These are phyloP conservation scores for Cheilosia impressa DNA, from an alignment of 2,888 invertebrate genomes.

Conservation along the genomic window DNA sequence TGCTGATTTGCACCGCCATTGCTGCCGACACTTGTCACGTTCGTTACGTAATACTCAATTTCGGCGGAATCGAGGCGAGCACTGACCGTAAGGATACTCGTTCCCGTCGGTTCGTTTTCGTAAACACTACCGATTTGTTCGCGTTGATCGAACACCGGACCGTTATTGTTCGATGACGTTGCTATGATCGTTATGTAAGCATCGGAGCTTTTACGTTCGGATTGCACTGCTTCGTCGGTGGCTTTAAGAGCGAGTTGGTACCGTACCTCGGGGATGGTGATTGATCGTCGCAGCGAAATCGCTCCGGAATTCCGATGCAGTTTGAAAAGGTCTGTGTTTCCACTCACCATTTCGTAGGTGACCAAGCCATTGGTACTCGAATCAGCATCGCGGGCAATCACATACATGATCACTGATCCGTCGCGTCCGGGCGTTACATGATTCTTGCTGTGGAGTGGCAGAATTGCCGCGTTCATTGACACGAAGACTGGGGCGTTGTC, in stretches of 20 bases:
- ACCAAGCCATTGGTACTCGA: conserved; percentile 96
- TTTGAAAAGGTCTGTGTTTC: conserved; percentile 90
- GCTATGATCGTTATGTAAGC: conserved; percentile 93
- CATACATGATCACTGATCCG: conserved; percentile 89
- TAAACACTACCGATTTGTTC: conserved; percentile 90
- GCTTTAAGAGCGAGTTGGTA: conserved; percentile 94
- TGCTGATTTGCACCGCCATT: conserved; percentile 84
- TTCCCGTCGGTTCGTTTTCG: conserved; percentile 95
- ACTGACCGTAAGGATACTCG: conserved; percentile 91
- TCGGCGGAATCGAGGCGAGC: conserved; percentile 88
- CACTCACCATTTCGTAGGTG: conserved; percentile 93
- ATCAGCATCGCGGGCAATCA: conserved; percentile 94
- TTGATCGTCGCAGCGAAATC: conserved; percentile 87
- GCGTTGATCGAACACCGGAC: conserved; percentile 87
- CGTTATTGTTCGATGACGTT: conserved; percentile 84
- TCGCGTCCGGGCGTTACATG: conserved; percentile 84
- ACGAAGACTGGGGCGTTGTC: conserved; percentile 96
- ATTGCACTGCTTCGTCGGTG: conserved; percentile 95
- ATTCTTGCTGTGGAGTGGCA: conserved; percentile 84
- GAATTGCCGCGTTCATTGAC: conserved; percentile 95
- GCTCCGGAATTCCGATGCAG: conserved; percentile 92
- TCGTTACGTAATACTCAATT: conserved; percentile 96
- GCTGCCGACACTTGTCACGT: conserved; percentile 86
- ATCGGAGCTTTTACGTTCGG: conserved; percentile 93
- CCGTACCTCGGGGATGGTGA: conserved; percentile 87